Percentiles rank a stretch among this genome's conserved stretches.
Conservation (phyloP, 2,797 vertebrate genomes). For the Benthosema pterotum region DNA sequence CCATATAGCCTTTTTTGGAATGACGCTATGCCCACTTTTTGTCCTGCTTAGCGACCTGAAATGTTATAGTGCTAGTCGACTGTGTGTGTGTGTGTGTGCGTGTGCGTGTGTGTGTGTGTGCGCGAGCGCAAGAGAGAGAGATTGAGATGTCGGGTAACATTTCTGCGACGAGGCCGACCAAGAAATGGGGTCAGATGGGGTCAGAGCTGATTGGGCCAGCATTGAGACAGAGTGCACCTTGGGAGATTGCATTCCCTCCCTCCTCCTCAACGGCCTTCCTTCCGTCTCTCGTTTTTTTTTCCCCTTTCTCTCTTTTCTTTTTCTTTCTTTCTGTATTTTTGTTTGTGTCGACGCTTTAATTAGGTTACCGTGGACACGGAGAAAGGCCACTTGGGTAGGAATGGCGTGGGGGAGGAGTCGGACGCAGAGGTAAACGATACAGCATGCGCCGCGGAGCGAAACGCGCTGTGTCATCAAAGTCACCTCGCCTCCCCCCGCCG, state of each 20-base stretch:
- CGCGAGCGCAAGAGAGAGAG: constrained; percentile 5
- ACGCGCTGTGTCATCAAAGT: background rate
- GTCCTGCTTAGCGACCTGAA: too few relatives aligned
- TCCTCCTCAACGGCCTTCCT: constrained; percentile 45
- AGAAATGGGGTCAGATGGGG: background rate
- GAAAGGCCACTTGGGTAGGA: constrained; percentile 67
- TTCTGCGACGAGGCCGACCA: constrained; percentile 12
- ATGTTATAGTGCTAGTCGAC: too few relatives aligned
- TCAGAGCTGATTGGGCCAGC: constrained; percentile 36
- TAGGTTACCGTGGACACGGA: constrained; percentile 74
- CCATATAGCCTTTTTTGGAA: too few relatives aligned
- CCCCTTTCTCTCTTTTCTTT: too few relatives aligned
- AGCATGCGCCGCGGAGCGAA: background rate
- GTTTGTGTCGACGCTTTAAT: constrained; percentile 39
- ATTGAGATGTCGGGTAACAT: constrained; percentile 17
- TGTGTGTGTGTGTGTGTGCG: constrained; percentile 8
- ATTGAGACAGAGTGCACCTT: constrained; percentile 26
- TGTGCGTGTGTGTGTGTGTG: background rate
- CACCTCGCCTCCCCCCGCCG: constrained; percentile 3
- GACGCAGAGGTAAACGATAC: constrained; percentile 69
- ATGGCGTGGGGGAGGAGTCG: constrained; percentile 67
- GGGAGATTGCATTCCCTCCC: constrained; percentile 39
- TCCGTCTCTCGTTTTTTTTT: constrained; percentile 63
- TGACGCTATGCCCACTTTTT: too few relatives aligned
- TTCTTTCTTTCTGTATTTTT: too few relatives aligned